A percentile compares a stretch with the other conserved stretches of the same genome.
phyloP scores from a whole-genome alignment of 2,113 vertebrate genomes.

The Tretioscincus oriximinensis region DNA sequence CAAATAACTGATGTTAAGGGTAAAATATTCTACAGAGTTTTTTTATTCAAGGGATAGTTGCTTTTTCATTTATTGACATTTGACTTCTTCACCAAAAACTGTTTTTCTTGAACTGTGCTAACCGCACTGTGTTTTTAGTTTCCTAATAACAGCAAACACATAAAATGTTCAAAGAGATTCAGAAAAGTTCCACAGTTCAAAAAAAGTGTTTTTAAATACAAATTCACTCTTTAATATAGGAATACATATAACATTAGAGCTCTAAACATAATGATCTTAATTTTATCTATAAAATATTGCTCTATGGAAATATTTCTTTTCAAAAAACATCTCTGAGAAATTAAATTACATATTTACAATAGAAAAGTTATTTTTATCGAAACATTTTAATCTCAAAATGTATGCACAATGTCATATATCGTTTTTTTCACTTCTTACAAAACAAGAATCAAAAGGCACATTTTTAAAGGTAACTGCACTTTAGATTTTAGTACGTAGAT shows the following conservation, averaged over 20 bases:
- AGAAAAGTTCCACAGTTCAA: slow-evolving; percentile 73
- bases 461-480: slow-evolving; percentile 59
- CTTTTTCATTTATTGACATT: not conserved
- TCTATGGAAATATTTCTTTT: slow-evolving; percentile 72
- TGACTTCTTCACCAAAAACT: not conserved
- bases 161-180: slow-evolving; percentile 67
- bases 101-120: fast-evolving
- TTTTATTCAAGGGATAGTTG: not conserved
- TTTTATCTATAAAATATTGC: slow-evolving; percentile 79
- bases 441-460: slow-evolving; percentile 70
- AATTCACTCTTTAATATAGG: slow-evolving; percentile 78
- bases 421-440: slow-evolving; percentile 58
- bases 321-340: slow-evolving; percentile 72
- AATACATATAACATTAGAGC: slow-evolving; percentile 78
- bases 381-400: slow-evolving; percentile 66
- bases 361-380: slow-evolving; percentile 68
- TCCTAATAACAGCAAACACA: slow-evolving; percentile 86
- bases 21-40: not conserved
- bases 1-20: not conserved
- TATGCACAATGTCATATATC: slow-evolving; percentile 66
- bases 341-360: slow-evolving; percentile 84
- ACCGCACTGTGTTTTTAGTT: slow-evolving; percentile 63
- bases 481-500: slow-evolving; percentile 54
- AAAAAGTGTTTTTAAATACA: slow-evolving; percentile 84
- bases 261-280: slow-evolving; percentile 79